Conservation (phyloP, 2,113 vertebrate genomes). For the Pan troglodytes region NHGRI_mPanTro3-v2.1_pri NC_072409.2:37954501-37955000, state of each 20-base stretch:
- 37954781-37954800: neutral
- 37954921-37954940: neutral
- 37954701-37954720: conserved; percentile 55
- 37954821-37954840: neutral
- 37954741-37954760: conserved; percentile 35
- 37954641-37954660: conserved; percentile 4
- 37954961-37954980: neutral
- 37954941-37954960: neutral
- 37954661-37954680: conserved; percentile 36
- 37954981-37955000: conserved; percentile 34
- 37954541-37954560: conserved; percentile 37
- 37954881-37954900: conserved; percentile 1
- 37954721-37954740: conserved; percentile 41
- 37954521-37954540: conserved; percentile 37
- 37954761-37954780: conserved; percentile 2
- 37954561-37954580: conserved; percentile 30
- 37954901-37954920: neutral
- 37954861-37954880: neutral
- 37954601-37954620: neutral
- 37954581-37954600: neutral
- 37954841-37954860: conserved; percentile 13
- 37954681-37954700: conserved; percentile 37
- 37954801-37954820: neutral
- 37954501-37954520: neutral
- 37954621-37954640: conserved; percentile 30